A percentile compares a stretch with the other conserved stretches of the same genome.
Evolutionary conservation across 2,888 invertebrate genomes (phyloP).

Genomic region (Apamea sordens): DNA sequence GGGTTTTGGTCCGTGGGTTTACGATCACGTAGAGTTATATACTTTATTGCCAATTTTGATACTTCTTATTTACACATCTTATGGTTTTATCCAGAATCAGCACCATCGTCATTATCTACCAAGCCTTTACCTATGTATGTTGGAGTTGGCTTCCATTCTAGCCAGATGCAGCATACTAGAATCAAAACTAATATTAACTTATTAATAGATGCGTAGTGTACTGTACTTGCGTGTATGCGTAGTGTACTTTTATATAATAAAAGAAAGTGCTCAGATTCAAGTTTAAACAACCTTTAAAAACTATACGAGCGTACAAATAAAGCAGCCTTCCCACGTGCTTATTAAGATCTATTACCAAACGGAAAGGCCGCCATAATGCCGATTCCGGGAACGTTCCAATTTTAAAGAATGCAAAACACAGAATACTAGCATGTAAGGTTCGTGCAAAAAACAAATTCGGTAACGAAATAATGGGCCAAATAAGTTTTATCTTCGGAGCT

Average conservation of each 20-base stretch:
- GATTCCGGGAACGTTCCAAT: slow-evolving; percentile 53
- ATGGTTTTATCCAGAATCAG: not conserved
- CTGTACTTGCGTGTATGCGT: no score
- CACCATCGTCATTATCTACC: no score
- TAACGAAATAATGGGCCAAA: slow-evolving; percentile 64
- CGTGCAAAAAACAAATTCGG: slow-evolving; percentile 67
- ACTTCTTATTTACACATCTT: not conserved
- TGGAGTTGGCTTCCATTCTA: not conserved
- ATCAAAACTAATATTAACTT: no score
- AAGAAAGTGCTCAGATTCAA: not conserved
- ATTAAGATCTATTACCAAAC: slow-evolving; percentile 62
- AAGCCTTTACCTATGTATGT: no score
- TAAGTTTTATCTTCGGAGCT: slow-evolving; percentile 66
- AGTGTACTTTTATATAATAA: no score
- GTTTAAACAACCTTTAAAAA: slow-evolving; percentile 3
- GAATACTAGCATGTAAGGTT: slow-evolving; percentile 52
- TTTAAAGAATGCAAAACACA: slow-evolving; percentile 59
- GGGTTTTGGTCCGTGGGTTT: slow-evolving; percentile 5
- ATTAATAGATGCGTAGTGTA: no score
- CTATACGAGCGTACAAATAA: slow-evolving; percentile 29
- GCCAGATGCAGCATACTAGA: not conserved
- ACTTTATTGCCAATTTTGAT: no score
- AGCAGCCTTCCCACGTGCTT: slow-evolving; percentile 36
- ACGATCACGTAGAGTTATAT: not conserved
- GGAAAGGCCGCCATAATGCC: slow-evolving; percentile 55